A percentile compares a stretch with the other conserved stretches of the same genome.
These are phyloP conservation scores for Thamnaconus septentrionalis DNA, from an alignment of 2,113 vertebrate genomes.

Conservation along the genomic window DNA sequence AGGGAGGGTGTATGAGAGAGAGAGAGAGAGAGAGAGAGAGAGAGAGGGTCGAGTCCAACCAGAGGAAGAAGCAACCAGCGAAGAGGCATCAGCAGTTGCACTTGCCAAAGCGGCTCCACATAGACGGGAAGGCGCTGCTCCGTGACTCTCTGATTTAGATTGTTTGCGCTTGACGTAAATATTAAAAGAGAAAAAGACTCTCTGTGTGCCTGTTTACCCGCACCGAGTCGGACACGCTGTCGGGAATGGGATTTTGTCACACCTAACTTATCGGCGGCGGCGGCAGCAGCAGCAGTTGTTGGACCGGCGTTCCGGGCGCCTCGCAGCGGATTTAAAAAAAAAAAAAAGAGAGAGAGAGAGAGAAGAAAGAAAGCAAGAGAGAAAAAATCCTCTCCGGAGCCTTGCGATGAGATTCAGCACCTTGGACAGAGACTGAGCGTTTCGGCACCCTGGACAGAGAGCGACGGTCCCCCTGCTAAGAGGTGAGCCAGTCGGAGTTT, in stretches of 20 bases:
- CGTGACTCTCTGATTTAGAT: constrained; percentile 15
- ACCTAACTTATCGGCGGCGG: constrained; percentile 47
- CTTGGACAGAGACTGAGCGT: constrained; percentile 46
- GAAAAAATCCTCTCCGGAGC: constrained; percentile 19
- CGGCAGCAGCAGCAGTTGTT: constrained; percentile 20
- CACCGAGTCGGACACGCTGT: constrained; percentile 12
- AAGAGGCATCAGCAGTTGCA: constrained; percentile 54
- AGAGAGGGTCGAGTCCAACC: constrained; percentile 36
- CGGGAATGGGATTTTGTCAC: constrained; percentile 43
- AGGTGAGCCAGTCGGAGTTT: constrained; percentile 29
- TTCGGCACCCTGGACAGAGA: constrained; percentile 32
- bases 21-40: constrained; percentile 27
- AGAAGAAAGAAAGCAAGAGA: too few species aligned
- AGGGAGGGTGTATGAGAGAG: constrained; percentile 11
- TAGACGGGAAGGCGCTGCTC: constrained; percentile 16
- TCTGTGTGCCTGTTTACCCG: constrained; percentile 1
- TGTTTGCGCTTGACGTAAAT: constrained; percentile 2
- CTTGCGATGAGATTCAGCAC: constrained; percentile 49
- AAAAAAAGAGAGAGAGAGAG: too few species aligned
- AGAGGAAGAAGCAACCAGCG: constrained; percentile 52
- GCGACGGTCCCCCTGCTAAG: constrained; percentile 3
- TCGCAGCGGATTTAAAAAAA: constrained; percentile 67
- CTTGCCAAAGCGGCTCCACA: constrained; percentile 53
- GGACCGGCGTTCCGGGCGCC: constrained; percentile 47
- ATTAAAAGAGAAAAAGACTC: neutral